These are phyloP conservation scores for Drosophila villosipedis DNA, from an alignment of 2,888 invertebrate genomes.

Conservation along the genomic window DNA sequence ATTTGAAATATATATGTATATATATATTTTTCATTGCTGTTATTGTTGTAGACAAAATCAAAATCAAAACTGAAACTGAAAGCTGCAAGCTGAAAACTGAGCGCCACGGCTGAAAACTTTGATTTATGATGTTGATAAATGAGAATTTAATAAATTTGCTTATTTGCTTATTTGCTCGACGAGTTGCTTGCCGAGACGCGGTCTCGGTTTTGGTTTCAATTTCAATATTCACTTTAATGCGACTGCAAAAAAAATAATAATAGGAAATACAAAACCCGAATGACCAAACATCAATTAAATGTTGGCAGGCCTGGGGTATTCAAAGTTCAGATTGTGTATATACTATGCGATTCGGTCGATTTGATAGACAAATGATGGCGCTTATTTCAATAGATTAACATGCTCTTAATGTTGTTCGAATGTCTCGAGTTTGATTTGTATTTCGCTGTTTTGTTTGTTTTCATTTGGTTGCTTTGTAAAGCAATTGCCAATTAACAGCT, in stretches of 20 bases:
- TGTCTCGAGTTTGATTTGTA: constrained; percentile 23
- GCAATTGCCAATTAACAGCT: constrained; percentile 36
- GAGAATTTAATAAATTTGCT: constrained; percentile 80
- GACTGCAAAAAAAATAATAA: constrained; percentile 13
- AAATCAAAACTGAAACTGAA: constrained; percentile 54
- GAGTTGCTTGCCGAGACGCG: constrained; percentile 25
- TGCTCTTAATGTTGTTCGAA: constrained; percentile 52
- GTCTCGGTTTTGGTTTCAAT: constrained; percentile 23
- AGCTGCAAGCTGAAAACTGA: constrained; percentile 27
- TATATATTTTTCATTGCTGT: constrained; percentile 2
- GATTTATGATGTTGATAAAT: constrained; percentile 80
- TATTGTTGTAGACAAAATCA: constrained; percentile 38
- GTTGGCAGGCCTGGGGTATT: constrained; percentile 25
- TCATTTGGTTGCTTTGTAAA: constrained; percentile 26
- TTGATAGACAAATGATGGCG: constrained; percentile 73
- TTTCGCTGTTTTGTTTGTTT: constrained; percentile 9
- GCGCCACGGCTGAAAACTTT: constrained; percentile 48
- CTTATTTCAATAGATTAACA: constrained; percentile 73
- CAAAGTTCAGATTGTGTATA: constrained; percentile 19
- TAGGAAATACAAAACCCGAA: constrained; percentile 20
- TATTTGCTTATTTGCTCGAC: constrained; percentile 41
- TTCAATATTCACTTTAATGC: constrained; percentile 28
- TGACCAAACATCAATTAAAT: constrained; percentile 63
- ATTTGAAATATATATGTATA: constrained; percentile 45
- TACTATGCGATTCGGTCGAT: constrained; percentile 12